These are phyloP conservation scores for Poeciliopsis prolifica DNA, from an alignment of 2,113 vertebrate genomes.

Conservation along the genomic window DNA sequence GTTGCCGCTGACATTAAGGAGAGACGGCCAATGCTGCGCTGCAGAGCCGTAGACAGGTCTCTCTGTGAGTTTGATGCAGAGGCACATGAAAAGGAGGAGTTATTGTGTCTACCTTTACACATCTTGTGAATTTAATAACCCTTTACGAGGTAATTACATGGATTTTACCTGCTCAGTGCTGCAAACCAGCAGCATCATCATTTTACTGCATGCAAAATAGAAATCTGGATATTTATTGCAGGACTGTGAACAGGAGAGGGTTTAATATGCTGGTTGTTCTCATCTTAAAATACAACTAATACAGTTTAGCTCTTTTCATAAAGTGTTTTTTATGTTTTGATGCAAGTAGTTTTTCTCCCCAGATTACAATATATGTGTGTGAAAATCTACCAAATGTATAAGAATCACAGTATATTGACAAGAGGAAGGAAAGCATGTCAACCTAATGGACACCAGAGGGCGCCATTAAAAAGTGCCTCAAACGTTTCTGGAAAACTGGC, in stretches of 20 bases:
- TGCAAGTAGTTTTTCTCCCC: background rate
- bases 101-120: conserved; percentile 14
- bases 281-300: too few relatives aligned
- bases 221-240: conserved; percentile 1
- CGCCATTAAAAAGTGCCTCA: background rate
- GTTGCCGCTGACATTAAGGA: conserved; percentile 27
- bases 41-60: conserved; percentile 22
- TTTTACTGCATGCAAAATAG: background rate
- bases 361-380: background rate
- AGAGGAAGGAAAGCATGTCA: background rate
- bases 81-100: conserved; percentile 13
- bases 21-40: background rate
- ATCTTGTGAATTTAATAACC: conserved; percentile 7
- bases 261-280: too few relatives aligned
- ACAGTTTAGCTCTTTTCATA: too few relatives aligned
- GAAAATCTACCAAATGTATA: background rate
- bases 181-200: background rate
- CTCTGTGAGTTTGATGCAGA: conserved; percentile 6
- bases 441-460: background rate
- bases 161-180: background rate
- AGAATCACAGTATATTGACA: background rate
- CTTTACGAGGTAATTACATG: background rate
- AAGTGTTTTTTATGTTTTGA: background rate
- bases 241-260: too few relatives aligned
- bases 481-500: background rate